These are phyloP conservation scores for Epizoanthus ramosus DNA, from an alignment of 92 coral and sea anemone species.

Conservation along the genomic window DNA sequence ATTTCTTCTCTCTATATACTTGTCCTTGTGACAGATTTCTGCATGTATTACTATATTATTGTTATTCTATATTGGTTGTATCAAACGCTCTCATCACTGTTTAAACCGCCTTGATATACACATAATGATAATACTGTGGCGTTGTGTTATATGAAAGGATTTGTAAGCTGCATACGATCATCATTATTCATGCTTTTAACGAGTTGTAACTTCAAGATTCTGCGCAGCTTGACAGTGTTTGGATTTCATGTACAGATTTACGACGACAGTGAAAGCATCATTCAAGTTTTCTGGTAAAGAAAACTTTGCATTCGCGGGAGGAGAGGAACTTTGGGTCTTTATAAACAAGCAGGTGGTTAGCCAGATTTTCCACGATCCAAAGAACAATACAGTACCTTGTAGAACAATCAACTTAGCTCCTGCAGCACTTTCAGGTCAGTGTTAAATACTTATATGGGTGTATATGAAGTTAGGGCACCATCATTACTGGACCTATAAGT, in stretches of 20 bases:
- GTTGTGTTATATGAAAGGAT: not conserved
- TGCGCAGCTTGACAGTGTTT: not conserved
- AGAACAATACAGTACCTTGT: constrained; percentile 68
- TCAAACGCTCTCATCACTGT: no score
- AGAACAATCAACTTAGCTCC: constrained; percentile 70
- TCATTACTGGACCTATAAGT: no score
- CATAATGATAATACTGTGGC: no score
- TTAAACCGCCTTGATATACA: no score
- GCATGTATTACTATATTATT: no score
- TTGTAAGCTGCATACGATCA: not conserved
- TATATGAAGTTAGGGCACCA: no score
- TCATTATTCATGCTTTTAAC: not conserved
- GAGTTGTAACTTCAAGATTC: not conserved
- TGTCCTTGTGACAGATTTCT: no score
- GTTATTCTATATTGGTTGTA: no score
- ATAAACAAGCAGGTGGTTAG: constrained; percentile 77
- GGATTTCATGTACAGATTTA: constrained; percentile 61
- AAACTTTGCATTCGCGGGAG: constrained; percentile 89
- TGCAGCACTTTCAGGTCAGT: constrained; percentile 64
- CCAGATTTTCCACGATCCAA: constrained; percentile 83
- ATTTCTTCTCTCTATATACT: no score
- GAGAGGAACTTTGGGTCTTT: constrained; percentile 94
- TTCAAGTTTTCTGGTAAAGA: constrained; percentile 90
- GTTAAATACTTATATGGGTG: not conserved
- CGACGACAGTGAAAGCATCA: constrained; percentile 79